Evolutionary conservation across 2,797 vertebrate species (phyloP).

Genomic region (Myripristis murdjan): DNA sequence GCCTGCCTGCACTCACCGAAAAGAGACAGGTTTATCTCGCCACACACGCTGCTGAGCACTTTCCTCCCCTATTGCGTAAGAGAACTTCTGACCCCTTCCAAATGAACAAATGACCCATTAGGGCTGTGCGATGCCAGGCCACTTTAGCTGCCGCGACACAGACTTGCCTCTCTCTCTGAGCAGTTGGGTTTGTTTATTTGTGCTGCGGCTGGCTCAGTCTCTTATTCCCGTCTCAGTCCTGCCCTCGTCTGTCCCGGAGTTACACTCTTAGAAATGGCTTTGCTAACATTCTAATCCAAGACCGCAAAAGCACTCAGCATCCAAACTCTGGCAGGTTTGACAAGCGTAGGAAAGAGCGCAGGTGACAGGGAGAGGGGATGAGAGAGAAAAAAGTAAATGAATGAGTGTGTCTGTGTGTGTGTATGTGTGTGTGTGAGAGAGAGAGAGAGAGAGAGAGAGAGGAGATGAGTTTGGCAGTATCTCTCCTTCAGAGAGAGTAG

Average conservation of each 20-base stretch:
- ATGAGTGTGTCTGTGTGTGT: no score
- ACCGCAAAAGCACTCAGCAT: conserved; percentile 15
- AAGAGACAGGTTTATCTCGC: conserved; percentile 41
- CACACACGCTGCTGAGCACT: conserved; percentile 32
- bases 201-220: conserved; percentile 27
- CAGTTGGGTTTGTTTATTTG: conserved; percentile 66
- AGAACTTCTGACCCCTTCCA: conserved; percentile 58
- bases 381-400: conserved; percentile 9
- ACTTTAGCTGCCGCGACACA: conserved; percentile 37
- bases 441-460: conserved; percentile 36
- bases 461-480: conserved; percentile 26
- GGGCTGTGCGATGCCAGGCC: background rate
- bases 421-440: conserved; percentile 6
- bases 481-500: conserved; percentile 51
- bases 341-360: background rate
- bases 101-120: conserved; percentile 52
- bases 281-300: conserved; percentile 53
- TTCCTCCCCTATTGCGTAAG: conserved; percentile 28
- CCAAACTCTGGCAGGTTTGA: conserved; percentile 34
- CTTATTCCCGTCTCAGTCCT: conserved; percentile 52
- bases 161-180: conserved; percentile 6
- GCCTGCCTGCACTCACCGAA: conserved; percentile 11
- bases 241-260: conserved; percentile 32
- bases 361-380: conserved; percentile 2
- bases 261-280: conserved; percentile 22